Percentiles rank a stretch among this genome's conserved stretches.
phyloP scores from a whole-genome alignment of 2,113 vertebrate species.

The Sander lucioperca region DNA sequence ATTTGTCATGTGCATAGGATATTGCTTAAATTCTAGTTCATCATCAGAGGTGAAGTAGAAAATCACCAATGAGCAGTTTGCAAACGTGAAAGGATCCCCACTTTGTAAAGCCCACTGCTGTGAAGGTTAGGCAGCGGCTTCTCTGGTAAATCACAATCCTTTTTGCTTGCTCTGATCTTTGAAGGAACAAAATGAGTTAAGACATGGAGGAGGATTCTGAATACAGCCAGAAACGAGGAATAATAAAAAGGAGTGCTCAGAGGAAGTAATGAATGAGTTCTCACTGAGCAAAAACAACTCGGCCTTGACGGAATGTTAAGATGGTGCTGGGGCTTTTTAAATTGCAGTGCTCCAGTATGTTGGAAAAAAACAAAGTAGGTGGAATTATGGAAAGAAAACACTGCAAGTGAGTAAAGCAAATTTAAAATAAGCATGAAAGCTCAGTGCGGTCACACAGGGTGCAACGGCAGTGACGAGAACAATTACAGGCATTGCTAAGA shows the following conservation, averaged over 20 bases:
- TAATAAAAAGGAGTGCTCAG: conserved; percentile 25
- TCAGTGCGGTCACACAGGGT: not conserved
- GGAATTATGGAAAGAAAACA: conserved; percentile 43
- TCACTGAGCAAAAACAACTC: conserved; percentile 32
- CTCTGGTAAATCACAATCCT: conserved; percentile 43
- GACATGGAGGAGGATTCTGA: conserved; percentile 59
- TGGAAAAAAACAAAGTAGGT: conserved; percentile 44
- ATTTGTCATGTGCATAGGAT: not conserved
- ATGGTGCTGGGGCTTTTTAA: conserved; percentile 33
- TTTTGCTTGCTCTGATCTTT: conserved; percentile 46
- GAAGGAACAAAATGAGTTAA: conserved; percentile 41
- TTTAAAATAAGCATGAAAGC: conserved; percentile 31
- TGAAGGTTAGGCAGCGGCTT: conserved; percentile 31
- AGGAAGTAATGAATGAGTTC: conserved; percentile 47
- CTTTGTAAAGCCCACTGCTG: conserved; percentile 31
- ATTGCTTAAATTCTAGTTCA: not conserved
- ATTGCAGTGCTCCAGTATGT: conserved; percentile 41
- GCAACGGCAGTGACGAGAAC: not conserved
- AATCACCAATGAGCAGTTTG: conserved; percentile 2
- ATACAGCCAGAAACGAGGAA: conserved; percentile 39
- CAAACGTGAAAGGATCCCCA: conserved; percentile 23
- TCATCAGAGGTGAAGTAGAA: not conserved
- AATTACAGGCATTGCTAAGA: too few species aligned
- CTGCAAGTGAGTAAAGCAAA: not conserved
- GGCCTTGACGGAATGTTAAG: conserved; percentile 49